phyloP scores from a whole-genome alignment of 2,113 vertebrate genomes.

The Lepisosteus osseus region DNA sequence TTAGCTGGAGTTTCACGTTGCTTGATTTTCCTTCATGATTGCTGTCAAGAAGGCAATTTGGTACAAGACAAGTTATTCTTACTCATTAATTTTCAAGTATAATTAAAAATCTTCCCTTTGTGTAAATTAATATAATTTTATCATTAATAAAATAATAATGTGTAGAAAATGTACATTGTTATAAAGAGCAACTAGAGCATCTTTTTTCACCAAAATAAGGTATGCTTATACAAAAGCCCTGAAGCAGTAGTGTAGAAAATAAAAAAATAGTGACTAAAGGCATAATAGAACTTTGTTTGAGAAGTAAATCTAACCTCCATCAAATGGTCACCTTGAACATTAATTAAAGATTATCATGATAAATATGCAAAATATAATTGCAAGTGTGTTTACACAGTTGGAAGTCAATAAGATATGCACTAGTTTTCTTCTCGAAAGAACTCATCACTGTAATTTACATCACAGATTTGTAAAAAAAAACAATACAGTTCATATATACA shows the following conservation, averaged over 20 bases:
- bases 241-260: no score
- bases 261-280: no score
- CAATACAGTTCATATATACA: not conserved
- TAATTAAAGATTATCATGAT: not conserved
- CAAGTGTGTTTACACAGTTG: not conserved
- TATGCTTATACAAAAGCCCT: no score
- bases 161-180: no score
- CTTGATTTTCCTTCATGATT: constrained; percentile 36
- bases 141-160: no score
- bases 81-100: constrained; percentile 15
- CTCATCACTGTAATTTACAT: not conserved
- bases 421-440: not conserved
- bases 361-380: constrained; percentile 6
- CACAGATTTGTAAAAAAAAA: not conserved
- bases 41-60: constrained; percentile 36
- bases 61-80: constrained; percentile 34
- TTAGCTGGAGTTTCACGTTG: constrained; percentile 18
- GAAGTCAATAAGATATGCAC: not conserved
- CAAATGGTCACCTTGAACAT: not conserved
- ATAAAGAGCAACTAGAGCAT: no score
- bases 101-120: no score
- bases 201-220: no score
- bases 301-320: not conserved
- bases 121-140: no score
- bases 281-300: not conserved